Evolutionary conservation across 2,113 vertebrate species (phyloP), one percentile per base, ranked within the genome.

Genomic region (Lonchura striata): DNA sequence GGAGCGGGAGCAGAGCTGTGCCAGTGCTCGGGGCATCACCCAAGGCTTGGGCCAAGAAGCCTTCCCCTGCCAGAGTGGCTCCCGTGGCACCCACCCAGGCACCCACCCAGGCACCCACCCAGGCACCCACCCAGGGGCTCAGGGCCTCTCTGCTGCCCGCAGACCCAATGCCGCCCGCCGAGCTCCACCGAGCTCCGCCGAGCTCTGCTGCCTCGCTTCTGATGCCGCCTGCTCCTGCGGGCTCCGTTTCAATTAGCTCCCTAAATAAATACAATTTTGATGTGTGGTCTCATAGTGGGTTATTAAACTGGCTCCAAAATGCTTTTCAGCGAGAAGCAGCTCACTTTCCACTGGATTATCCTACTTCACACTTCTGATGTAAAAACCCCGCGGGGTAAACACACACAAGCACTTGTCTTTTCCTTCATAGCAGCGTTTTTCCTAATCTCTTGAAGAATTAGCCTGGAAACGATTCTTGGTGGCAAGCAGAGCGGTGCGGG

Each of bases 211-310:
- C 50, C 91, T 72, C 19, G 13, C 80, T 42, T 77, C 94, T 80
- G 53, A 23, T 90, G 78, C 31, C 1, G 3, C 76, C 88, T 94
- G 79, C 90, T 95, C 88, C 90, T 5, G 18, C 87, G 18, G 86
- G 81, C 89, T 96, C 65, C 39, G 5, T 42, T 91, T 91, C 94
- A 94, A 79, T 91, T 95, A 91, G 74, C 91, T 94, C 89, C 71
- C 89, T 76, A 90, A 89, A 94, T 89, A 95, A 95, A 79, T 82
- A 75, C 79, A 27, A 2, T 80, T 96, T 37, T 84, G 93, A 95
- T 95, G 91, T 94, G 94, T 92, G 94, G 94, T 92, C 93, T 95
- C 91, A 21, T 25, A 52, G 85, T 44, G 90, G 47, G 60, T 87
- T 90, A 71, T 81, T 94, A 91, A 92, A 83, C 71, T 28, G 84